Percentiles rank a stretch among this genome's conserved stretches.
phyloP scores from a whole-genome alignment of 2,888 invertebrate species.

The Mythimna loreyi region DNA sequence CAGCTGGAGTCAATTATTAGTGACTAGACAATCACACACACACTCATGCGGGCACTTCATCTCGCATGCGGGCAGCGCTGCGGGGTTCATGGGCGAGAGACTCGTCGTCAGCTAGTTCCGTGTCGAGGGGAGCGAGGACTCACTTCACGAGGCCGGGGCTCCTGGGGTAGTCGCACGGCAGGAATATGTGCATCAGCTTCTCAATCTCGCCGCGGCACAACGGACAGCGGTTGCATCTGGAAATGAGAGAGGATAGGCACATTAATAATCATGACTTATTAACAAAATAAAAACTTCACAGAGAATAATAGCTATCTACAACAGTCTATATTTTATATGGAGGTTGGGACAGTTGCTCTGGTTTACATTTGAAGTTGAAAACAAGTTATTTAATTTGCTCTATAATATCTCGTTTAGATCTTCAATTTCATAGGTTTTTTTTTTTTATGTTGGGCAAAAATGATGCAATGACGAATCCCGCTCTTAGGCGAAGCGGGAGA shows the following conservation, averaged over 20 bases:
- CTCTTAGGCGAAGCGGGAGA: too few relatives aligned
- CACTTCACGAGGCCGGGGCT: conserved; percentile 82
- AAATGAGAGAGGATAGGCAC: conserved; percentile 60
- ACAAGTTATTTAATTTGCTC: too few relatives aligned
- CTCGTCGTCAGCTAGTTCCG: conserved; percentile 61
- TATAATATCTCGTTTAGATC: too few relatives aligned
- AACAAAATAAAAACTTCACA: too few relatives aligned
- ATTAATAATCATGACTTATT: neutral
- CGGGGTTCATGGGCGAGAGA: conserved; percentile 54
- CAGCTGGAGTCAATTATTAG: conserved; percentile 71
- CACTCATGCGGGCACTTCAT: conserved; percentile 59
- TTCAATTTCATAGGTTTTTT: too few relatives aligned
- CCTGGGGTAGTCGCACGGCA: conserved; percentile 91
- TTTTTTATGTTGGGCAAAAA: too few relatives aligned
- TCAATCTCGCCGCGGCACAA: conserved; percentile 94
- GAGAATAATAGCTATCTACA: neutral
- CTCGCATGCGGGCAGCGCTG: conserved; percentile 13
- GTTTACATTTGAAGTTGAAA: neutral
- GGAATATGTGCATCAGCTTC: conserved; percentile 93
- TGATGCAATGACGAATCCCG: too few relatives aligned
- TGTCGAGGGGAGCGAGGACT: conserved; percentile 63
- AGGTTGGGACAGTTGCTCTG: neutral
- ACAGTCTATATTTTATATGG: too few relatives aligned
- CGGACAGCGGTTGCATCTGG: conserved; percentile 94
- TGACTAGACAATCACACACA: conserved; percentile 88